Evolutionary conservation across 2,113 vertebrate species (phyloP), one percentile per base, ranked within the genome.

Genomic region (Gavialis gangeticus): DNA sequence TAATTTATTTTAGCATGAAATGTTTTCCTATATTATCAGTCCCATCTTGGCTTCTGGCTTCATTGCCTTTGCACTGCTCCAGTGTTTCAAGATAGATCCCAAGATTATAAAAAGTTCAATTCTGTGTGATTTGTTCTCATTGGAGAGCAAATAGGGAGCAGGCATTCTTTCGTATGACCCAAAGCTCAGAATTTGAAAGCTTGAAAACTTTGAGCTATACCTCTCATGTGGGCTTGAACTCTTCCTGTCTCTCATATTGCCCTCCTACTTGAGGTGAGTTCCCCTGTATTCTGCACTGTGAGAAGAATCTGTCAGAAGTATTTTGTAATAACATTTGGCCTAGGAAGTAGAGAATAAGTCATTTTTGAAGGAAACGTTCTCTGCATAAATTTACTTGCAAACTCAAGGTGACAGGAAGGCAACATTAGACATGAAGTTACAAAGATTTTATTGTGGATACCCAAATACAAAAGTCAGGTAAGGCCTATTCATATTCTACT

Each of bases 1-100:
- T 82, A 30, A 89, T 92, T 95, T 87, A 67, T 90, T 55, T 67
- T 89, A 94, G 30, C 30, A 25, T 85, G 90, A 79, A 30, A 22
- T 2, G 18, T 34, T 21, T 87, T 81, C 78, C 54, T 27, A 25
- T 17, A 79, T 76, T 90, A 75, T 57, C 85, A 85, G 54, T 4
- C 75, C 56, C 54, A 21, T 71, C 76, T 30, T 28, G 75, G 83
- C 60, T 84, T 34, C 54, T 28, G 54, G n/a, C 16, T 93, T 69
- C 83, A 73, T 57, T 34, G 62, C 62, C 18, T 90, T 77, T 83
- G 77, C n/a, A 28, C 27, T 37, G 57, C 37, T 91, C 46, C n/a
- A 71, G 21, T 54, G 22, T 46, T 46, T 46, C 46, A 46, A 46
- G 46, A 46, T 46, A 46, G 46, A 46, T 46, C 46, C 46, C 46